A percentile compares a stretch with the other conserved stretches of the same genome.
phyloP scores from a whole-genome alignment of 2,888 invertebrate genomes.

The Catocala nupta region DNA sequence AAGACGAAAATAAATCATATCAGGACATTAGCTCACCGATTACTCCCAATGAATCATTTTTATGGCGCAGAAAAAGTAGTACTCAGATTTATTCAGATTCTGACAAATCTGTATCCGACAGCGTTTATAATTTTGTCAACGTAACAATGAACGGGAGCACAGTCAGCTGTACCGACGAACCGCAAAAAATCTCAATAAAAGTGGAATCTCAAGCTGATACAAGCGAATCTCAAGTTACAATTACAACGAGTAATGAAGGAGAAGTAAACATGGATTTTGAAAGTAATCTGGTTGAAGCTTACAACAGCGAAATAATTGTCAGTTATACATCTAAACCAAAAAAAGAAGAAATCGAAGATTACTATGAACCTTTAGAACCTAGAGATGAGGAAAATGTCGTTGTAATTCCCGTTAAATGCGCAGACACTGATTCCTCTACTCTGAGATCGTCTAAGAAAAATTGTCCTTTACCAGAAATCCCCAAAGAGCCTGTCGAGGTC shows the following conservation, averaged over 20 bases:
- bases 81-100: constrained; percentile 77
- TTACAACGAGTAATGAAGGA: constrained; percentile 56
- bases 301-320: constrained; percentile 77
- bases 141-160: constrained; percentile 66
- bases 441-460: constrained; percentile 75
- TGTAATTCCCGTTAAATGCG: constrained; percentile 71
- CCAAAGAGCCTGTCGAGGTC: constrained; percentile 59
- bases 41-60: constrained; percentile 89
- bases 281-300: constrained; percentile 80
- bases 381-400: constrained; percentile 69
- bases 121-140: constrained; percentile 72
- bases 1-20: constrained; percentile 56
- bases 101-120: constrained; percentile 72
- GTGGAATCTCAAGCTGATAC: constrained; percentile 64
- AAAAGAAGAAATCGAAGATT: constrained; percentile 72
- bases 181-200: constrained; percentile 54
- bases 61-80: constrained; percentile 87
- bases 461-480: constrained; percentile 84
- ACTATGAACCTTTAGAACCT: constrained; percentile 82
- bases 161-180: constrained; percentile 57
- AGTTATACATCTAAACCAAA: constrained; percentile 72
- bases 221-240: constrained; percentile 63
- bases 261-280: constrained; percentile 77
- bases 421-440: constrained; percentile 50
- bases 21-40: constrained; percentile 74